Base-by-base conservation (phyloP, 2,888 invertebrate genomes). In the Rhamphomyia laevipes region DNA sequence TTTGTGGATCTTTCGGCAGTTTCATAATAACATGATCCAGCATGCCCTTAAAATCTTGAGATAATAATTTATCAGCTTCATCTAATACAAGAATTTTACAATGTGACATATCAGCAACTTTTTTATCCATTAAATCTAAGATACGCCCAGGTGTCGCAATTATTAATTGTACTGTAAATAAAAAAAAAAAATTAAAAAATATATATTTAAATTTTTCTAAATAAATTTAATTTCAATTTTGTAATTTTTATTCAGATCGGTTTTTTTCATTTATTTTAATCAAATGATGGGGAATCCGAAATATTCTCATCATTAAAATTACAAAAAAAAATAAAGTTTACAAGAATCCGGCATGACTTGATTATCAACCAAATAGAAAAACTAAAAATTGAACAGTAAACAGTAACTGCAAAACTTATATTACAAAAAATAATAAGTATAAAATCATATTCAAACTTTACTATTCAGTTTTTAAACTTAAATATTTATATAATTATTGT, bases 71-170 rank as follows among this genome's bases (percentile, higher is more conserved):
- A 73, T 99, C 97, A 58, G 97, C 99, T 77, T 99, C 99, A 76
- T 99, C 99, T 64, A 99, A 79, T 60, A 99, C 95, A 63, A 99
- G 78, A 74, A 93, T 94, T 73, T 86, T 85, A 80, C 99, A 99
- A 65, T 92, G 83, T 61, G 90, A 86, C 84, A 96, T 91, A 71
- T 92, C 86, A 51, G 94, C 93, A 60, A 80, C 81, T 71, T 88
- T 85, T 73, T 99, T 97, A 75, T 99, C 97, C 91, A 99, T 95
- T 73, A 99, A 82, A 81, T 99, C 99, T 69, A 97, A 82, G 74
- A 99, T 97, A 72, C 99, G 86, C 62, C 99, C 99, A 55, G 99
- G 99, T 56, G 99, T 99, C 56, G 97, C 99, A 69, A 99, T 96
- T 65, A 99, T 92, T 59, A 96, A 84, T 79, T 99, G 99, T 67